Conservation (phyloP, 2,797 vertebrate species). For the Hippopotamyrus pictus region DNA sequence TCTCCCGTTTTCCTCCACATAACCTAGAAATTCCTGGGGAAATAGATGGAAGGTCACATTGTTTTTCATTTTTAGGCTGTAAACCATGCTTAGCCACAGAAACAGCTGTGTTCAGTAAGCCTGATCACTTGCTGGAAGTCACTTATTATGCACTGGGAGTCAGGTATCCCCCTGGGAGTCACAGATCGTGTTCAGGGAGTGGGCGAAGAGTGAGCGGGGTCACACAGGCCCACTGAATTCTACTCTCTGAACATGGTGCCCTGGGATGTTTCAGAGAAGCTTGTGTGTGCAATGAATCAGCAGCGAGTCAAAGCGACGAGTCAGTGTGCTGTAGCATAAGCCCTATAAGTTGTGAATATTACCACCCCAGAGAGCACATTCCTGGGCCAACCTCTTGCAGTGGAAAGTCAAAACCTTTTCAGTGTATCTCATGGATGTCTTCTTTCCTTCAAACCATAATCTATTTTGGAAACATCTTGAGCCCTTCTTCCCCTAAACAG, state of each 20-base stretch:
- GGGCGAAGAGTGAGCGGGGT: not conserved
- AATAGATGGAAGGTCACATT: not conserved
- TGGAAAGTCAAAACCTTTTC: not conserved
- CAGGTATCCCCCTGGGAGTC: not conserved
- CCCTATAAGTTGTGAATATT: not conserved
- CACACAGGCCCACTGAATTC: not conserved
- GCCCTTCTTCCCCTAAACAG: not conserved
- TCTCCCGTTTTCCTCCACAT: not conserved
- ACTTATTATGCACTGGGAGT: constrained; percentile 2
- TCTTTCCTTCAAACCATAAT: not conserved
- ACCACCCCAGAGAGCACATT: not conserved
- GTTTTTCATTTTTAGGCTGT: not conserved
- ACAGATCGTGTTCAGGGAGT: not conserved
- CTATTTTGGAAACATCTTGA: not conserved
- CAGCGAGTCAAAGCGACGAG: not conserved
- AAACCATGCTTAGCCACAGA: not conserved
- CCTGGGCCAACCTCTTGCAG: not conserved
- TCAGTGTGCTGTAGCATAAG: not conserved
- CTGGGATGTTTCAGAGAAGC: not conserved
- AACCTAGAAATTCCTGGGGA: not conserved
- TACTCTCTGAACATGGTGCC: not conserved
- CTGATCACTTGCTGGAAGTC: not conserved
- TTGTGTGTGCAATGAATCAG: not conserved
- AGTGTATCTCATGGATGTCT: not conserved
- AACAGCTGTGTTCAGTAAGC: not conserved